phyloP scores from a whole-genome alignment of 2,888 invertebrate genomes.

The Lottia scabra region DNA sequence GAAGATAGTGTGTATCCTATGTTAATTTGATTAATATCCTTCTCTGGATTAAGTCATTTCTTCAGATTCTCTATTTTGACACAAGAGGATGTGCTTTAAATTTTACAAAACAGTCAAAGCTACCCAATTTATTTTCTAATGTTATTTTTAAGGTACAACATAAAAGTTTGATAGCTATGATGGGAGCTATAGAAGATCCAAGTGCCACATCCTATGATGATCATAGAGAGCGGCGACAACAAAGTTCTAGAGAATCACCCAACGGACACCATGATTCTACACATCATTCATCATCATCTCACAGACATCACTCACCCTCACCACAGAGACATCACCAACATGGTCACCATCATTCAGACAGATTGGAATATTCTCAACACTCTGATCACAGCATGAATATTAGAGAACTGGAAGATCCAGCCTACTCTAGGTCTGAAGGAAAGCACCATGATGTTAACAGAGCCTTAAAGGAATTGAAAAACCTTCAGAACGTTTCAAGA shows the following conservation, averaged over 20 bases:
- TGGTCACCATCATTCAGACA: too few species aligned
- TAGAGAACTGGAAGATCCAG: constrained; percentile 5
- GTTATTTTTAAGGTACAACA: constrained; percentile 56
- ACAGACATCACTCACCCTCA: too few species aligned
- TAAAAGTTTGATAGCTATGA: constrained; percentile 60
- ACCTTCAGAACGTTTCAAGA: constrained; percentile 38
- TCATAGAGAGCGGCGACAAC: constrained; percentile 10
- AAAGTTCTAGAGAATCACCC: constrained; percentile 5
- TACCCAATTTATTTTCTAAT: too few species aligned
- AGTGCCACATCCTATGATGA: constrained; percentile 5
- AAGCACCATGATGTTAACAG: constrained; percentile 33
- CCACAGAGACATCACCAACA: too few species aligned
- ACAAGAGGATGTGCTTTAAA: too few species aligned
- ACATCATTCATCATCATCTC: background rate
- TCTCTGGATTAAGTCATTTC: too few species aligned
- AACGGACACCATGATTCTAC: background rate
- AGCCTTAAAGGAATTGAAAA: constrained; percentile 46
- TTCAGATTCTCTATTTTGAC: too few species aligned
- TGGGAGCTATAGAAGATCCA: constrained; percentile 57
- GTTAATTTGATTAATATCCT: too few species aligned
- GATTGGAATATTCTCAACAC: background rate
- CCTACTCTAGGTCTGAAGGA: background rate
- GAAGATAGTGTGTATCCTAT: too few species aligned
- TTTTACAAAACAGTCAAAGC: too few species aligned
- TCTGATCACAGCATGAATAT: constrained; percentile 17